Evolutionary conservation across 2,113 vertebrate genomes (phyloP).

Genomic region (Electrona antarctica): DNA sequence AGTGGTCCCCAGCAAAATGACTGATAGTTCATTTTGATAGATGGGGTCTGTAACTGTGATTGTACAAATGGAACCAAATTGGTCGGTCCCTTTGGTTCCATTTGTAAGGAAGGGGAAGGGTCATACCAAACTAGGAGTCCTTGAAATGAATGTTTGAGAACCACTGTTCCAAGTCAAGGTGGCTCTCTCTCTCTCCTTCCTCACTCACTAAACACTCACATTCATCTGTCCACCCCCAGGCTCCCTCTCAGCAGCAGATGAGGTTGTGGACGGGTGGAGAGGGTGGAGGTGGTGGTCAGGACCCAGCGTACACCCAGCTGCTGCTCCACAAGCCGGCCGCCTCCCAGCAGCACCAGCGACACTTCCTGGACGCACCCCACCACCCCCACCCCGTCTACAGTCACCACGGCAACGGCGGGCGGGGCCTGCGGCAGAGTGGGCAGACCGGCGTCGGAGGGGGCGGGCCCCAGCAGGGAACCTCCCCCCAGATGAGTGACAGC

Average conservation of each 20-base stretch:
- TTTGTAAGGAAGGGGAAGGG: too few species aligned
- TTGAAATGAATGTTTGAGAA: background rate
- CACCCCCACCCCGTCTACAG: constrained; percentile 86
- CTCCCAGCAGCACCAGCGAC: constrained; percentile 83
- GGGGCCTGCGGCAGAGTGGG: constrained; percentile 79
- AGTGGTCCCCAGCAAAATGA: too few species aligned
- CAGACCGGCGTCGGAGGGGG: constrained; percentile 71
- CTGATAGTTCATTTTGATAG: too few species aligned
- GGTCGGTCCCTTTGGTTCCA: too few species aligned
- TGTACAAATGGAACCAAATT: too few species aligned
- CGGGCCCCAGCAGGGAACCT: constrained; percentile 80
- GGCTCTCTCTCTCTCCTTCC: background rate
- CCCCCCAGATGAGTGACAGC: constrained; percentile 85
- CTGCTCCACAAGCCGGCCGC: constrained; percentile 90
- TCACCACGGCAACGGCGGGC: constrained; percentile 81
- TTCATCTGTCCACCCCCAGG: constrained; percentile 61
- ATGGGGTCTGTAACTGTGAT: too few species aligned
- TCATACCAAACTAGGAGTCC: too few species aligned
- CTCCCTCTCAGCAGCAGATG: constrained; percentile 87
- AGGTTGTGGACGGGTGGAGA: constrained; percentile 89
- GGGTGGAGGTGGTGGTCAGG: constrained; percentile 81
- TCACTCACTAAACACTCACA: too few species aligned
- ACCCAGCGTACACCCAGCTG: constrained; percentile 84
- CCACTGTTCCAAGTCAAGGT: background rate
- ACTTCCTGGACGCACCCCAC: constrained; percentile 82